phyloP scores from a whole-genome alignment of 2,113 vertebrate species.

The Rhea pennata region DNA sequence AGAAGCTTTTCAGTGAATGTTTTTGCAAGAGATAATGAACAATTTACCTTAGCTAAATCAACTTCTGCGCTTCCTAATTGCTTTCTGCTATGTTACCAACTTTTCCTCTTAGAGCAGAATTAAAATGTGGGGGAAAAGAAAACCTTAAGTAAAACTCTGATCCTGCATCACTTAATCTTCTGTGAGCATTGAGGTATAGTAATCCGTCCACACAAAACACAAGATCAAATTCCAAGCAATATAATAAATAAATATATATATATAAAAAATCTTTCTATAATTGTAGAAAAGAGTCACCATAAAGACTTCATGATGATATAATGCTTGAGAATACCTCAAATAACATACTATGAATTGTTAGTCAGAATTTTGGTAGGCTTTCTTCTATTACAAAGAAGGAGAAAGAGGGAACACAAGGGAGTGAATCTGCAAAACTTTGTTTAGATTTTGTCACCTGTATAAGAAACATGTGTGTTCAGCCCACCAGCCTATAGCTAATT shows the following conservation, averaged over 20 bases:
- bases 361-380: background rate
- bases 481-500: background rate
- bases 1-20: background rate
- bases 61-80: background rate
- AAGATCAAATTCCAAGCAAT: background rate
- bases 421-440: background rate
- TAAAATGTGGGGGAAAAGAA: background rate
- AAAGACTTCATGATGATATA: background rate
- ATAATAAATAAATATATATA: background rate
- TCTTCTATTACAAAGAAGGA: background rate
- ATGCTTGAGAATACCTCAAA: background rate
- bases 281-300: background rate
- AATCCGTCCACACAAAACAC: background rate
- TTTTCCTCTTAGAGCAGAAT: background rate
- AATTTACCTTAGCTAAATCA: background rate
- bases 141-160: background rate
- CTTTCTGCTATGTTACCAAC: background rate
- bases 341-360: background rate
- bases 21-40: background rate
- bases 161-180: background rate
- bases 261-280: background rate
- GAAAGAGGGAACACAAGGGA: background rate
- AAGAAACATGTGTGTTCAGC: background rate
- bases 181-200: background rate
- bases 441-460: background rate